Conservation (phyloP, 2,113 vertebrate species). For the Prionailurus viverrinus region DNA sequence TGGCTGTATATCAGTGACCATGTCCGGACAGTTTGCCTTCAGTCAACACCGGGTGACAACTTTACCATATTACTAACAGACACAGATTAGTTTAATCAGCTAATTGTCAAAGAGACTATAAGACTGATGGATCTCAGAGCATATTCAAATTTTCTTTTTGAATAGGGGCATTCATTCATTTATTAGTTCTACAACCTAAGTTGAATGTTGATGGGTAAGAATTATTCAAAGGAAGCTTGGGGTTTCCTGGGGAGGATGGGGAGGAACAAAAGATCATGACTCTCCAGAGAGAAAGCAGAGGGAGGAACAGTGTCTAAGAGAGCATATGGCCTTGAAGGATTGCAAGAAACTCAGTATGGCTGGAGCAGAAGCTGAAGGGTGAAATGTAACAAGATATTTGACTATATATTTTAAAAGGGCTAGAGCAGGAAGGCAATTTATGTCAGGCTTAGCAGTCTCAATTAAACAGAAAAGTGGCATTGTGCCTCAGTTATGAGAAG, state of each 20-base stretch:
- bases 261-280: neutral
- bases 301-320: neutral
- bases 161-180: neutral
- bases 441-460: neutral
- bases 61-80: neutral
- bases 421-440: neutral
- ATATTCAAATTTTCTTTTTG: neutral
- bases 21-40: neutral
- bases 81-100: neutral
- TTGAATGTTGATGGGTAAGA: neutral
- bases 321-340: neutral
- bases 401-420: neutral
- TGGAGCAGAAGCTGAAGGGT: neutral
- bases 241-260: neutral
- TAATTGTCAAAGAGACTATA: neutral
- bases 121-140: neutral
- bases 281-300: neutral
- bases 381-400: neutral
- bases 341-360: neutral
- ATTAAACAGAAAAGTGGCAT: neutral
- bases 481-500: neutral
- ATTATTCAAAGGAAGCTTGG: neutral
- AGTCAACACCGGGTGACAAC: neutral
- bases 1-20: neutral
- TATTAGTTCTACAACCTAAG: neutral